Conservation (phyloP, 1,140 invertebrate genomes). For the Papilio polyxenes region DNA sequence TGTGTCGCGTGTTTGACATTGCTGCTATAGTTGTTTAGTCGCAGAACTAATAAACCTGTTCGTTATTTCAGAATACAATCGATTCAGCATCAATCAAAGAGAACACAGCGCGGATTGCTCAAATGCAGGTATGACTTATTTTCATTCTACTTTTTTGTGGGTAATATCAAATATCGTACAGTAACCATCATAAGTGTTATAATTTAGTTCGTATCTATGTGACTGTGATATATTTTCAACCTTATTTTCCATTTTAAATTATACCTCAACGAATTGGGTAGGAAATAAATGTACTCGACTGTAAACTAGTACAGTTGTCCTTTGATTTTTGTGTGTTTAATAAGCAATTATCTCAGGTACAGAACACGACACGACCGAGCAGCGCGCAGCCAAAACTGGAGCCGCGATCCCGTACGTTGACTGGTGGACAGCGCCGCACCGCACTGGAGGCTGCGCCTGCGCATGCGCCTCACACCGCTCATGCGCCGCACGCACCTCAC, state of each 20-base stretch:
- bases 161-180: no score
- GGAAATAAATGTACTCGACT: no score
- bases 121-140: slow-evolving; percentile 77
- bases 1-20: no score
- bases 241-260: no score
- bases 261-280: no score
- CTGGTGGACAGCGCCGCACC: slow-evolving; percentile 54
- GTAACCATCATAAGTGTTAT: no score
- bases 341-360: slow-evolving; percentile 54
- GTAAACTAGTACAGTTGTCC: no score
- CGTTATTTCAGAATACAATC: slow-evolving; percentile 88
- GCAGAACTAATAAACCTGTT: neutral
- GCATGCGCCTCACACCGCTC: slow-evolving; percentile 30
- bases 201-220: no score
- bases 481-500: slow-evolving; percentile 44
- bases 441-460: slow-evolving; percentile 71
- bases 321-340: neutral
- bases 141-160: neutral
- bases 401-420: slow-evolving; percentile 82
- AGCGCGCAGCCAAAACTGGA: slow-evolving; percentile 88
- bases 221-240: no score
- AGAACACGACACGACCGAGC: slow-evolving; percentile 81
- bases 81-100: slow-evolving; percentile 96
- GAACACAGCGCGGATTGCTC: slow-evolving; percentile 89
- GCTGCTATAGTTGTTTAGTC: neutral